Conservation (phyloP, 2,113 vertebrate genomes). For the Jaculus jaculus region DNA sequence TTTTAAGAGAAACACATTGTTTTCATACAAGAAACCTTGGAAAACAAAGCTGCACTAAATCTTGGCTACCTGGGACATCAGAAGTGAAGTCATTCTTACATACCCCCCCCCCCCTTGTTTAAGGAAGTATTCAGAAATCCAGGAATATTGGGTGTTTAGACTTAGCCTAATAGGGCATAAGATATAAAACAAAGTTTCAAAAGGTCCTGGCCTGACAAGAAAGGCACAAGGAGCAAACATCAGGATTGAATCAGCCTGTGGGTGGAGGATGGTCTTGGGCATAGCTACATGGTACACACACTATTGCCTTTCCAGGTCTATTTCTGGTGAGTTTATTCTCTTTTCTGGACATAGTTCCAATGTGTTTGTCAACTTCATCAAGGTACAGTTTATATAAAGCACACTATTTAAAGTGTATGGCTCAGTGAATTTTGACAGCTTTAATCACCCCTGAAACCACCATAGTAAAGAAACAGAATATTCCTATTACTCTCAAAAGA, state of each 20-base stretch:
- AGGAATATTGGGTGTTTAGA: not conserved
- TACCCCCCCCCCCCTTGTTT: not conserved
- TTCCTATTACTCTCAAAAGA: slow-evolving; percentile 3
- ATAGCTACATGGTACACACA: not conserved
- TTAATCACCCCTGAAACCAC: not conserved
- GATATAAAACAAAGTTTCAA: not conserved
- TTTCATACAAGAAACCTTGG: not conserved
- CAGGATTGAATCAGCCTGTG: not conserved
- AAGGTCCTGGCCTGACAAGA: not conserved
- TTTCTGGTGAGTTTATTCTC: slow-evolving; percentile 22
- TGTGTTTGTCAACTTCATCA: slow-evolving; percentile 38
- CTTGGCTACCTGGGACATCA: not conserved
- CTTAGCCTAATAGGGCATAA: not conserved
- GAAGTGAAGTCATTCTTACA: not conserved
- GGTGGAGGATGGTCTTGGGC: not conserved
- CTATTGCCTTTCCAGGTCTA: not conserved
- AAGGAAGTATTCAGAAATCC: not conserved
- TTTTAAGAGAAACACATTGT: not conserved
- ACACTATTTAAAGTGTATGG: slow-evolving; percentile 13
- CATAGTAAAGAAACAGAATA: not conserved
- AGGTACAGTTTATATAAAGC: slow-evolving; percentile 10
- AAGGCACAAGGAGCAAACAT: not conserved
- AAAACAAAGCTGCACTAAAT: slow-evolving; percentile 11
- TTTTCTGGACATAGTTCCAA: slow-evolving; percentile 18
- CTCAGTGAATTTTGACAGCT: slow-evolving; percentile 30